Base-by-base conservation (phyloP, 2,888 invertebrate genomes). In the Acholoe squamosa region DNA sequence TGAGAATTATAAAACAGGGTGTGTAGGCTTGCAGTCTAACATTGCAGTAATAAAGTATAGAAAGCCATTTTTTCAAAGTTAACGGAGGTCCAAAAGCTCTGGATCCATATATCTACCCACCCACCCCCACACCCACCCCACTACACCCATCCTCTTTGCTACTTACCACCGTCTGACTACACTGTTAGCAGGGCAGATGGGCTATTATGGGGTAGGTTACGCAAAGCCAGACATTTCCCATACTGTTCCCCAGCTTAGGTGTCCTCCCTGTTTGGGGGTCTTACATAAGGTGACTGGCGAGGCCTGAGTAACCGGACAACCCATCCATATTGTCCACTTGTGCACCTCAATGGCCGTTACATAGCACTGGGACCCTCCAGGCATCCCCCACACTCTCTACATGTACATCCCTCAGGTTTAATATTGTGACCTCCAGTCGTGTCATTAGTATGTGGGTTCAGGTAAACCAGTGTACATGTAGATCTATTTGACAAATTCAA, bases 171-270 rank as follows among this genome's bases (percentile, higher is more conserved):
- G 61, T 19, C 61, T 61, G 61, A 61, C 61, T 14, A 61, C 22
- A 61, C 61, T 61, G 61, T 61, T 61, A n/a, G n/a, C 61, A 19
- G n/a, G 19, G 31, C 71, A 71, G 71, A 71, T 71, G 71, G 71
- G 25, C 71, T 71, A 71, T 71, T 71, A 71, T 71, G 28, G 71
- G 25, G 28, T 1, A 7, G 28, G 71, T 71, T 71, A 71, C 71
- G 71, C 31, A 25, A 71, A 28, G 25, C 28, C 71, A 28, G 71
- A 25, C 71, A 71, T 71, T 71, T 71, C 71, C 71, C 71, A 71
- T 71, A 71, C 71, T 71, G 71, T 71, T 28, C 71, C 28, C 3
- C 31, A 0, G 71, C 25, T 28, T 14, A 25, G 71, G 28, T 28
- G 71, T 71, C 71, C 71, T 14, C 28, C 31, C 28, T 71, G 71